These are phyloP conservation scores for Muscicapa comitata DNA, from an alignment of 2,797 vertebrate genomes.

Conservation along the genomic window DNA sequence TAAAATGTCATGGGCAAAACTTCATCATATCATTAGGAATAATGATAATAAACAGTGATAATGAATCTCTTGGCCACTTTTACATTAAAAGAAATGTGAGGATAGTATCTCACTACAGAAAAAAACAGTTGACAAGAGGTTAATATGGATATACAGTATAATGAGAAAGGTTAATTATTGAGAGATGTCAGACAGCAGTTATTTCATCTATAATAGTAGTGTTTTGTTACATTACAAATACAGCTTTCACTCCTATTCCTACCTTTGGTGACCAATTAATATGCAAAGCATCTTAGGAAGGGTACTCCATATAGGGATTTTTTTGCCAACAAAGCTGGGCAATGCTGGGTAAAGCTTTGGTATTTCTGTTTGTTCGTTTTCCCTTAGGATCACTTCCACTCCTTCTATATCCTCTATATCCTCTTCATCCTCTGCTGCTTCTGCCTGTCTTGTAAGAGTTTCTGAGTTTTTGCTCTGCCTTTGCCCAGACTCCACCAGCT, in stretches of 20 bases:
- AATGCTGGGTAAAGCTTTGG: background rate
- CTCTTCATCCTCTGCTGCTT: background rate
- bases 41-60: constrained; percentile 26
- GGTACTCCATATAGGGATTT: background rate
- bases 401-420: background rate
- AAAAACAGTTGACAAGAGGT: background rate
- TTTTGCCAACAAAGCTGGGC: background rate
- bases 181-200: background rate
- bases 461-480: background rate
- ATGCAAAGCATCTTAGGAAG: background rate
- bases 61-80: constrained; percentile 2
- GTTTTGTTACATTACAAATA: background rate
- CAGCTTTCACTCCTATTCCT: background rate
- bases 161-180: background rate
- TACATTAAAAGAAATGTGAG: constrained; percentile 3
- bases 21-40: constrained; percentile 15
- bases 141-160: background rate
- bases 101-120: background rate
- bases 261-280: background rate
- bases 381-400: background rate
- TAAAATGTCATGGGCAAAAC: background rate
- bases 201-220: background rate
- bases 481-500: background rate
- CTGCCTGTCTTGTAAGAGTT: background rate
- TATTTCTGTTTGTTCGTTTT: background rate